These are phyloP conservation scores for Caenorhabditis wallacei DNA, from an alignment of 2,888 invertebrate genomes.

Conservation along the genomic window DNA sequence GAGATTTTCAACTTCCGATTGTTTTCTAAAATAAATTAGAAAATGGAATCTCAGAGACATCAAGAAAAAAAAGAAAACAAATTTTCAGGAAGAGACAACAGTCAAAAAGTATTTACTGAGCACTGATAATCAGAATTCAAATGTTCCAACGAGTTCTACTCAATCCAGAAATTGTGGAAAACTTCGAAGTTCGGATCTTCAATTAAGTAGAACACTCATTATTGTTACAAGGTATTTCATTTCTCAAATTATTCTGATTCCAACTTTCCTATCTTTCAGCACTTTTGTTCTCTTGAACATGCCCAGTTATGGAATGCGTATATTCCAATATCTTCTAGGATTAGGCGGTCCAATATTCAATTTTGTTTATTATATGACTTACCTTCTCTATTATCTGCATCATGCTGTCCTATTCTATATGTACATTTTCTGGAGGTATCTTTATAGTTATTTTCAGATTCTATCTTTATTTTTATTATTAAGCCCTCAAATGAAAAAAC, in stretches of 20 bases:
- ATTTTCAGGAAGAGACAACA: slow-evolving; percentile 76
- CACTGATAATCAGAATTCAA: slow-evolving; percentile 60
- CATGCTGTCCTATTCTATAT: slow-evolving; percentile 80
- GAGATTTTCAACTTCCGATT: not conserved
- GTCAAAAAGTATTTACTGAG: slow-evolving; percentile 77
- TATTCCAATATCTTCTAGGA: slow-evolving; percentile 53
- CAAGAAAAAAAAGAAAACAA: no score
- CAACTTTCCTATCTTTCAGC: slow-evolving; percentile 67
- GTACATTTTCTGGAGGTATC: slow-evolving; percentile 82
- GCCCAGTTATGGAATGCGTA: slow-evolving; percentile 79
- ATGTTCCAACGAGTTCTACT: slow-evolving; percentile 63
- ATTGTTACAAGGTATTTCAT: slow-evolving; percentile 80
- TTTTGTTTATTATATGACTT: slow-evolving; percentile 71
- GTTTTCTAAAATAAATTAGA: not conserved
- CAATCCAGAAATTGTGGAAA: slow-evolving; percentile 73
- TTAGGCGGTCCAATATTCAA: slow-evolving; percentile 59
- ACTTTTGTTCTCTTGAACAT: slow-evolving; percentile 82
- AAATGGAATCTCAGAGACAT: no score
- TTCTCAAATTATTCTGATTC: not conserved
- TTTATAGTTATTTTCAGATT: not conserved
- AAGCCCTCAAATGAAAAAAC: slow-evolving; percentile 83
- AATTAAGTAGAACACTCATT: slow-evolving; percentile 81
- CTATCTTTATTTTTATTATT: not conserved
- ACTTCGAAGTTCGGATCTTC: slow-evolving; percentile 79
- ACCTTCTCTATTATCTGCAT: slow-evolving; percentile 80